Evolutionary conservation across 2,113 vertebrate genomes (phyloP), one percentile per base, ranked within the genome.

Genomic region (Callithrix jacchus): DNA sequence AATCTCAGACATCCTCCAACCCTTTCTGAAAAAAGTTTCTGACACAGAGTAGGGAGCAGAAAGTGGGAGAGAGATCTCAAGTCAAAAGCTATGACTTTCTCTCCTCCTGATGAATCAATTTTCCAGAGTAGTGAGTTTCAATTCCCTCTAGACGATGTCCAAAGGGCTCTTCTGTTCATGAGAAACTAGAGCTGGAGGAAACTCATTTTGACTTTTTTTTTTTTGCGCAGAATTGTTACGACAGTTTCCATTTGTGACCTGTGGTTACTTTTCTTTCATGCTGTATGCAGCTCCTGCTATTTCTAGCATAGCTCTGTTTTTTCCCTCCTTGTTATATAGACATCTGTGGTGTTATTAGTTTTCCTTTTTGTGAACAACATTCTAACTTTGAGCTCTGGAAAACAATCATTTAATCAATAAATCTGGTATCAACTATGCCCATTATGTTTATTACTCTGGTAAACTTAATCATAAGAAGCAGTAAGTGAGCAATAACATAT

Each of bases 71-170:
- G 21, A 74, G 45, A 8, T 2, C 42, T 12, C 45, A 2, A 17
- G 54, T 30, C 9, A 1, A 88, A 68, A 83, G 32, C 87, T 14
- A 23, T 27, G 66, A 64, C 77, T 90, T 79, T 84, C 91, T 95
- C 23, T 40, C 23, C 54, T 82, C 49, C 66, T 54, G 56, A 79
- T 66, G 77, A 88, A 90, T 86, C 1, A 27, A 88, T 94, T 96
- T 96, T 89, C 93, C 77, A 88, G 86, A 94, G 91, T 21, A 27
- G 96, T 42, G 77, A 97, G 96, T 98, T 98, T 97, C 97, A 96
- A 94, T 98, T 98, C 97, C 96, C 89, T 74, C 91, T 54, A 98
- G 97, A 96, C 94, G 82, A 32, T 68, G 35, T 76, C 94, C 80
- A 1, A 52, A 52, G 56, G 70, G 54, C 61, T 83, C 88, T 89